These are phyloP conservation scores for Chaetops frenatus DNA, from an alignment of 2,113 vertebrate genomes.

Conservation along the genomic window DNA sequence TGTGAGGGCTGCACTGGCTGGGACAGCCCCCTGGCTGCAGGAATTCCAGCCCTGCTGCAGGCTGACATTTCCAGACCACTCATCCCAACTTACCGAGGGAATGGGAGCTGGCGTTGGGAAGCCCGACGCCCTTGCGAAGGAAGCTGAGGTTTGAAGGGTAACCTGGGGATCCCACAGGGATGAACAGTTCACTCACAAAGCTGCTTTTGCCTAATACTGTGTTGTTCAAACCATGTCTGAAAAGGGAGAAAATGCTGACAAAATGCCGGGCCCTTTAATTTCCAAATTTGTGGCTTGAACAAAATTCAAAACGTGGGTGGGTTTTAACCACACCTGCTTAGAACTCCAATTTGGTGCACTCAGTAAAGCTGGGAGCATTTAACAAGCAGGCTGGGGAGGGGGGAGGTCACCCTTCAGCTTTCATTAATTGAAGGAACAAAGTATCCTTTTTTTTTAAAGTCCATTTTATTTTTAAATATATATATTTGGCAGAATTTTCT, in stretches of 20 bases:
- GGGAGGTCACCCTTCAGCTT: constrained; percentile 40
- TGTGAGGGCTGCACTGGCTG: neutral
- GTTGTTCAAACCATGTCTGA: neutral
- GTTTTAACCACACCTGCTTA: neutral
- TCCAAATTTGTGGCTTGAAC: constrained; percentile 28
- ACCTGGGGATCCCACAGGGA: constrained; percentile 6
- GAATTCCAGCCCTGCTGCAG: neutral
- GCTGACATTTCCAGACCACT: neutral
- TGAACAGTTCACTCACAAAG: neutral
- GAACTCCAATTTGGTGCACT: neutral
- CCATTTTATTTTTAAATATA: constrained; percentile 53
- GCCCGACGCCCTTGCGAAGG: neutral
- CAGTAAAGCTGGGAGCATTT: neutral
- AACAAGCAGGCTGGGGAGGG: neutral
- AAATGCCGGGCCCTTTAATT: constrained; percentile 38
- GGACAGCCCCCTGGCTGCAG: neutral
- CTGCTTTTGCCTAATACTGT: constrained; percentile 32
- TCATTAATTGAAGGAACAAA: constrained; percentile 54
- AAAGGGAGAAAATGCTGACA: constrained; percentile 27
- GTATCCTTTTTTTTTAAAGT: constrained; percentile 33
- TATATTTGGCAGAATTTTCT: constrained; percentile 68
- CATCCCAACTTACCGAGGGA: neutral
- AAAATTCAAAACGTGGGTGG: neutral
- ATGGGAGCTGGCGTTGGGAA: neutral
- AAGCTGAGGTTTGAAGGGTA: constrained; percentile 16